Percentiles rank a stretch among this genome's conserved stretches.
Evolutionary conservation across 2,888 invertebrate species (phyloP).

Genomic region (Coremacera marginata): DNA sequence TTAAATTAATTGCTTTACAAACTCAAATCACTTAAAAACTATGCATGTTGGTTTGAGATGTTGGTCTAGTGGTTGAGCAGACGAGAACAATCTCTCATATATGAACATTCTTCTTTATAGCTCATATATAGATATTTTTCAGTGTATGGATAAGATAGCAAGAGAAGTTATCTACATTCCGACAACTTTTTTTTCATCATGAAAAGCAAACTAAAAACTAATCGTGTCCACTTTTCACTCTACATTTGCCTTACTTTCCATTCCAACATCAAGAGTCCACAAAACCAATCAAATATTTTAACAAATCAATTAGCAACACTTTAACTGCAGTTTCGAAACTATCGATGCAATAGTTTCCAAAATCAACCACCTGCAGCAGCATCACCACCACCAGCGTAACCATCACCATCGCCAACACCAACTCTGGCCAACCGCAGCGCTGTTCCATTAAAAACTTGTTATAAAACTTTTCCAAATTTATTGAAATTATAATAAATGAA

Average conservation of each 20-base stretch:
- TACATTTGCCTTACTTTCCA: no score
- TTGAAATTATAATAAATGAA: slow-evolving; percentile 35
- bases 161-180: no score
- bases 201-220: no score
- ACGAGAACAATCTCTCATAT: background rate
- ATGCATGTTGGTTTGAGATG: background rate
- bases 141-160: no score
- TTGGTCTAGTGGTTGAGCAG: background rate
- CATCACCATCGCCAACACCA: no score
- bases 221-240: no score
- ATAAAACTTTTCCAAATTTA: slow-evolving; percentile 23
- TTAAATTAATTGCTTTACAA: slow-evolving; percentile 46
- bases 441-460: slow-evolving; percentile 35
- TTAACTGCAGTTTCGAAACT: background rate
- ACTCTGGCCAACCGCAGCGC: background rate
- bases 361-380: background rate
- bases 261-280: background rate
- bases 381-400: no score
- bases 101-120: no score
- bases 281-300: slow-evolving; percentile 12
- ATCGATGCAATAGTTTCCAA: background rate
- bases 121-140: no score
- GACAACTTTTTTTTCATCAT: no score
- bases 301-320: background rate
- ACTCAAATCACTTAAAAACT: slow-evolving; percentile 42